Conservation (phyloP, 2,888 invertebrate genomes). For the Schrankia costaestrigalis region DNA sequence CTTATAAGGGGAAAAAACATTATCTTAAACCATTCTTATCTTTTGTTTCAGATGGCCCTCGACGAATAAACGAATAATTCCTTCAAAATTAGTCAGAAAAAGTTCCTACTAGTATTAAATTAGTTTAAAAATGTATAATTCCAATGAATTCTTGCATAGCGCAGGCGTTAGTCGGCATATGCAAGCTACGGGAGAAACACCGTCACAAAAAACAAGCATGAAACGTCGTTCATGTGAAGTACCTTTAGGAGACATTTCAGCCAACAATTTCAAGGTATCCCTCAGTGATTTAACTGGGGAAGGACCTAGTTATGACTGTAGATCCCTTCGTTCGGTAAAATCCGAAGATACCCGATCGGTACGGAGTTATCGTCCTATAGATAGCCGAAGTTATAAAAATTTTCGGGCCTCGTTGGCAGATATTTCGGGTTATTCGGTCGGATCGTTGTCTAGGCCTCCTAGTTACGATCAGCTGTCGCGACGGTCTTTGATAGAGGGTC, state of each 20-base stretch:
- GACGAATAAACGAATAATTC: conserved; percentile 65
- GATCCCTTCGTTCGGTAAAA: conserved; percentile 60
- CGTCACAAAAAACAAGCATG: conserved; percentile 73
- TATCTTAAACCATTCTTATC: conserved; percentile 19
- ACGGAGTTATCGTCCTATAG: conserved; percentile 65
- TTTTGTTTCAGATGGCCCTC: conserved; percentile 66
- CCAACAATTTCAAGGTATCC: conserved; percentile 74
- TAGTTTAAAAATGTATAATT: conserved; percentile 67
- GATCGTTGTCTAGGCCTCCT: conserved; percentile 64
- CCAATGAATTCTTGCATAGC: conserved; percentile 71
- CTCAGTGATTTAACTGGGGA: conserved; percentile 65
- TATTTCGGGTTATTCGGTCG: conserved; percentile 56
- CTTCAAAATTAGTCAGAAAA: conserved; percentile 67
- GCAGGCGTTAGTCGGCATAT: conserved; percentile 74
- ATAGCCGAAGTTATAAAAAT: conserved; percentile 70
- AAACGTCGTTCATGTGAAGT: conserved; percentile 73
- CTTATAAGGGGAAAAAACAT: too few species aligned
- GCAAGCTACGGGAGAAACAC: conserved; percentile 73
- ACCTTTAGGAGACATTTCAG: conserved; percentile 69
- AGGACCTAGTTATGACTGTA: conserved; percentile 58
- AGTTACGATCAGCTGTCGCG: conserved; percentile 73
- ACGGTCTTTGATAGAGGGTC: conserved; percentile 65
- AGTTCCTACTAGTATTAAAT: conserved; percentile 69
- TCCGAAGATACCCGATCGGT: conserved; percentile 62
- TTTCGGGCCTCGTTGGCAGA: conserved; percentile 69